Evolutionary conservation across 2,113 vertebrate species (phyloP).

Genomic region (Crotalus viridis): DNA sequence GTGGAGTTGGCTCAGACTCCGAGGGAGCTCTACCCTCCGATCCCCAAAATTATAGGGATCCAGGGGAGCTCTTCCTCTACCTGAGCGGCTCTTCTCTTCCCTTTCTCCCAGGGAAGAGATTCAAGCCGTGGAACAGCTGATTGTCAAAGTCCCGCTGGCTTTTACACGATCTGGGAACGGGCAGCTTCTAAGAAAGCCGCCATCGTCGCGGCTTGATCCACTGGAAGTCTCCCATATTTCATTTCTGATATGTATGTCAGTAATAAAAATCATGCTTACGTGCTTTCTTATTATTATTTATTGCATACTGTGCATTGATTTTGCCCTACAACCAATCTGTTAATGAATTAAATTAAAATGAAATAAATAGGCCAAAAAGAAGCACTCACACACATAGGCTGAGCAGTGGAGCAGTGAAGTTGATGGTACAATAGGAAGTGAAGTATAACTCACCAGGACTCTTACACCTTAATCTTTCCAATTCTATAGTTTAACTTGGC

Average conservation of each 20-base stretch:
- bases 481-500: neutral
- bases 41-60: no score
- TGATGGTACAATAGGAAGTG: neutral
- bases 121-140: no score
- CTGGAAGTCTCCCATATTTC: neutral
- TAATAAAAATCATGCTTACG: neutral
- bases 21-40: no score
- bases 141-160: no score
- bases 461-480: neutral
- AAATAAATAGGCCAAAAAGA: neutral
- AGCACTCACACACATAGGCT: neutral
- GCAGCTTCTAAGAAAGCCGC: no score
- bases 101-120: no score
- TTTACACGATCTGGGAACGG: no score
- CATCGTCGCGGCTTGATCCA: no score
- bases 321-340: neutral
- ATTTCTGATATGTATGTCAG: neutral
- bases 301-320: neutral
- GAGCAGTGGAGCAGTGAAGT: neutral
- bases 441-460: neutral
- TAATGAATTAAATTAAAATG: neutral
- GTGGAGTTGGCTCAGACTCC: no score
- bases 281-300: neutral
- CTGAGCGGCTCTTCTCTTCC: no score
- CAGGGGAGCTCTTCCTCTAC: no score